Base-by-base conservation (phyloP, 2,797 vertebrate species). In the Poecile montanus region DNA sequence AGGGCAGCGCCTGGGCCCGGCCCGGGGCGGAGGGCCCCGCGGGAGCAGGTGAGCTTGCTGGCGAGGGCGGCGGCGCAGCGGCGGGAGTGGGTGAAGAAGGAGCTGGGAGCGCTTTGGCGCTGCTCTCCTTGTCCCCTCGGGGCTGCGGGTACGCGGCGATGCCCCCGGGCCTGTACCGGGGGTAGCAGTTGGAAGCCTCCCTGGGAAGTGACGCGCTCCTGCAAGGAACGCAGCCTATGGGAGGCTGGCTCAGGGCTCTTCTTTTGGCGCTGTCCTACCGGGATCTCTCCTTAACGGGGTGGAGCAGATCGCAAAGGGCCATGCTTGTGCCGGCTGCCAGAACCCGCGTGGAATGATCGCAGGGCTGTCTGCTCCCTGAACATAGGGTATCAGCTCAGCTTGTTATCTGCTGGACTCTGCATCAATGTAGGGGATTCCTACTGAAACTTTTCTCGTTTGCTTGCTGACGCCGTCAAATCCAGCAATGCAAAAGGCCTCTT, bases 101-200 rank as follows among this genome's bases (percentile, higher is more conserved):
- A 82, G 17, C 8, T 2, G 4, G 10, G 50, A 48, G 10, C 11
- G 10, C 54, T 10, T 20, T 3, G 14, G 18, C 2, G 1, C 13
- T 20, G 13, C 22, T 12, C 9, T 2, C 9, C 16, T 5, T 4
- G 2, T 1, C 1, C 3, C 5, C 6, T 6, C 9, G 16, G 21
- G n/a, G 23, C 45, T 8, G 20, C 4, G 19, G 2, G 11, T 6
- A 8, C 23, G 0, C 11, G 2, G 61, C 20, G 8, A 0, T 10
- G 18, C 16, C n/a, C 10, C 26, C 1, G 29, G 67, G 44, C 30
- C 56, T 29, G 0, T 1, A 0, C 11, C 1, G n/a, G 30, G 10
- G 12, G 13, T 1, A 7, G n/a, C 36, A 4, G 19, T 6, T 14
- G 2, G 3, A 4, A 71, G 48, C 51, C 19, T 32, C 6, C 16